Evolutionary conservation across 2,797 vertebrate genomes (phyloP).

Genomic region (Phyllotis vaccarum): DNA sequence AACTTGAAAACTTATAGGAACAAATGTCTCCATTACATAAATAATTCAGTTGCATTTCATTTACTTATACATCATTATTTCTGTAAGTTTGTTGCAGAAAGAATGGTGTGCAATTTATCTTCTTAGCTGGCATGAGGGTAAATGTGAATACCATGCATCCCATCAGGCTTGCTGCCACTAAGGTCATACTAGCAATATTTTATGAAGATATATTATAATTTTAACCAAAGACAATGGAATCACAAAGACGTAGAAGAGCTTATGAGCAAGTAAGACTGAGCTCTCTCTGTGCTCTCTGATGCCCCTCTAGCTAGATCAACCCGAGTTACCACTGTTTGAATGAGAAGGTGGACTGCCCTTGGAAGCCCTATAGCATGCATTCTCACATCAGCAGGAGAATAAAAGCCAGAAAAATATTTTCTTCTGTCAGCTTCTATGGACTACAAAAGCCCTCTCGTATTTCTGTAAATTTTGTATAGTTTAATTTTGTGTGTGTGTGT

Average conservation of each 20-base stretch:
- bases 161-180: not conserved
- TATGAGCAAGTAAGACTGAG: slow-evolving; percentile 56
- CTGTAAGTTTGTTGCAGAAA: slow-evolving; percentile 77
- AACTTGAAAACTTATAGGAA: slow-evolving; percentile 86
- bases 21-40: slow-evolving; percentile 86
- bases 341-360: slow-evolving; percentile 15
- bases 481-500: too few species aligned
- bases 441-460: not conserved
- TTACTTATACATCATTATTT: slow-evolving; percentile 82
- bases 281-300: not conserved
- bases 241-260: not conserved
- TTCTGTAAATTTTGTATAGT: not conserved
- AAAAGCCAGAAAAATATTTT: not conserved
- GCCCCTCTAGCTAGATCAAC: slow-evolving; percentile 42
- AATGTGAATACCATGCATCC: slow-evolving; percentile 22
- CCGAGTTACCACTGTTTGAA: slow-evolving; percentile 35
- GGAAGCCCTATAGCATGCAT: slow-evolving; percentile 49
- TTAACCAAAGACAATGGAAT: not conserved
- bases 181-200: slow-evolving; percentile 18
- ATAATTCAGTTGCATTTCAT: slow-evolving; percentile 86
- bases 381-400: slow-evolving; percentile 18
- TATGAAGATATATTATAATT: slow-evolving; percentile 10
- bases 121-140: slow-evolving; percentile 49
- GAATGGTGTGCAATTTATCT: slow-evolving; percentile 75
- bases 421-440: not conserved